Evolutionary conservation across 2,888 invertebrate species (phyloP), one percentile per base, ranked within the genome.

Genomic region (Endomychus coccineus): DNA sequence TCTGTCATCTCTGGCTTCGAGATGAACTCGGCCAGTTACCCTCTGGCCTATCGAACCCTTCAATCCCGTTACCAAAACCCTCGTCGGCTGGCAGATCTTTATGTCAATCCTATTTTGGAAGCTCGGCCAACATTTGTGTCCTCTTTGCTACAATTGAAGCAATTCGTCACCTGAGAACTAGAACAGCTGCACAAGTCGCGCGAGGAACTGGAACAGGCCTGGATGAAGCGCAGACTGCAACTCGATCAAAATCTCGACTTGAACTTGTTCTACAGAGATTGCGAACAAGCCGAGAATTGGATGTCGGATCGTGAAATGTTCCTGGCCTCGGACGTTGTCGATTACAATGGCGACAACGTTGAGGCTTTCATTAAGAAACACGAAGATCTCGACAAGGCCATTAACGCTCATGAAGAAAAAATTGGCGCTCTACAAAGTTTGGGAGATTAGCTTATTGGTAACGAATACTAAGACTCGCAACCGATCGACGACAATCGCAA

Each of bases 301-400:
- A 97, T 97, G 96, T 89, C 85, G 15, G 89, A 94, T 24, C 83
- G 96, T 31, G 96, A 97, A 69, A 91, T 92, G 9, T 95, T 96
- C 78, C 74, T 97, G 27, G 82, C 87, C 1, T 74, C 79, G 11
- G 81, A 83, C 55, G 79, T 82, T 49, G 80, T 82, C 27, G 85
- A 84, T 58, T 77, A 78, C 37, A 77, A 79, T 53, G 85, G 83
- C 17, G 95, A 95, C 67, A 95, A 94, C 63, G 96, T 97, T 13
- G 96, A 97, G 66, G 90, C 92, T 15, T 75, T 97, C 35, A 97
- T 97, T 60, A 97, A 96, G 74, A 96, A 96, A 62, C 96, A 97
- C 70, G 96, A 97, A 70, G 96, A 97, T 73, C 96, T 97, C 57
- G 96, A 97, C 64, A 91, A 97, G 67, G 96, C 96, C 31, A 96